Evolutionary conservation across 2,797 vertebrate species (phyloP), one percentile per base, ranked within the genome.

Genomic region (Eospalax fontanierii): DNA sequence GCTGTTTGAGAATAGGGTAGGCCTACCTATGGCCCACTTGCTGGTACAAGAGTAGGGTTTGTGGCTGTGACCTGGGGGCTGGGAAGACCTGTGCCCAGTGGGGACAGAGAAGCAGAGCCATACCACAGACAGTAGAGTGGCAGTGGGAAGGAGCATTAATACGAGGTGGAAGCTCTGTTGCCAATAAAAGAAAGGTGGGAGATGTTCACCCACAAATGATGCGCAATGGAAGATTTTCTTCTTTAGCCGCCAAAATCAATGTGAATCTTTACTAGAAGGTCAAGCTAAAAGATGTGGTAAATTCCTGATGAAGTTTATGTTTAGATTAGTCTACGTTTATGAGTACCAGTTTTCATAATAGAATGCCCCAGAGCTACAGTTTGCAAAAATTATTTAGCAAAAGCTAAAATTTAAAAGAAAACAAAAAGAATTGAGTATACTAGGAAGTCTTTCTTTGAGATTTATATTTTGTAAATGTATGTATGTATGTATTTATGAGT

Each of bases 371-470:
- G 16, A 30, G 33, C 5, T 79, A 15, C 1, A 35, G 21, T 24
- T 80, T 8, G 54, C 15, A 33, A 80, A 80, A 80, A 35, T 16
- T 21, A n/a, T 22, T 59, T 59, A n/a, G 10, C 54, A 35, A 35
- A 59, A 57, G 22, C 22, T 80, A 30, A 76, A 76, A 76, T 35
- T 24, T 24, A 26, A 63, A 63, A 63, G 24, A 63, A 26, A 61
- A 82, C 38, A 90, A 63, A 26, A 61, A 82, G 46, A 90, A 54
- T 26, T 38, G 2, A 11, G 2, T 0, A 28, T 19, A 80, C 19
- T 40, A 46, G 3, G 4, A 2, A 22, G 11, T 18, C 46, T 82
- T 90, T 3, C 89, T 97, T 96, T 95, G 35, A 95, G 76, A 94
- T 14, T 54, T 54, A 50, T 50, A 50, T 50, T 50, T 50, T 50